Evolutionary conservation across 2,888 invertebrate genomes (phyloP).

Genomic region (Agonopterix alstromeriana): DNA sequence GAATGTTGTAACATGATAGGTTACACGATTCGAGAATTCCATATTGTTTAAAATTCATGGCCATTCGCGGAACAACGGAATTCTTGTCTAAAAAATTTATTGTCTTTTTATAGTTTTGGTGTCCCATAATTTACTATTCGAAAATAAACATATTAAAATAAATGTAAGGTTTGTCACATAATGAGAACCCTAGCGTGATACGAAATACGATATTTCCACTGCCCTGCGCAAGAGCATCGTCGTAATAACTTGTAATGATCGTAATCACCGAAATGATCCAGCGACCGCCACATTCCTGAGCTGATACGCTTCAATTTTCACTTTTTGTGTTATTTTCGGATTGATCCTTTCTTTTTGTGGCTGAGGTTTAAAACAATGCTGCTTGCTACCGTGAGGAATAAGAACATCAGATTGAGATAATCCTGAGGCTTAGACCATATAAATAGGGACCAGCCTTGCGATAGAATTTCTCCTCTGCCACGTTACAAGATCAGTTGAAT

Average conservation of each 20-base stretch:
- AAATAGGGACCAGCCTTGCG: too few relatives aligned
- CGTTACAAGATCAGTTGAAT: too few relatives aligned
- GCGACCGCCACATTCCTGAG: conserved; percentile 46
- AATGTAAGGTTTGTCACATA: not conserved
- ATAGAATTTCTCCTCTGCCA: too few relatives aligned
- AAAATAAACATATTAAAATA: not conserved
- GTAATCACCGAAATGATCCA: conserved; percentile 46
- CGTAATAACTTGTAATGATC: conserved; percentile 36
- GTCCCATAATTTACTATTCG: not conserved
- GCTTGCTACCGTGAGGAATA: too few relatives aligned
- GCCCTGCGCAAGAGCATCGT: conserved; percentile 16
- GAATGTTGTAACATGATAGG: conserved; percentile 3
- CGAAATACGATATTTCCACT: conserved; percentile 1
- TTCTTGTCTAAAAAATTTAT: not conserved
- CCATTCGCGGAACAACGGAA: not conserved
- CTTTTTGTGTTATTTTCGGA: conserved; percentile 16
- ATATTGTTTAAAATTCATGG: not conserved
- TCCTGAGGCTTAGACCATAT: too few relatives aligned
- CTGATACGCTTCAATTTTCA: conserved; percentile 29
- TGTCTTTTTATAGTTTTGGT: not conserved
- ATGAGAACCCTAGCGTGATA: not conserved
- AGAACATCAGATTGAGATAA: too few relatives aligned
- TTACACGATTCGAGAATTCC: not conserved
- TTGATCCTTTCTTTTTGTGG: not conserved
- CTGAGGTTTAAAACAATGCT: not conserved